Conservation (phyloP, 2,888 invertebrate species). For the Hedychridium roseum region DNA sequence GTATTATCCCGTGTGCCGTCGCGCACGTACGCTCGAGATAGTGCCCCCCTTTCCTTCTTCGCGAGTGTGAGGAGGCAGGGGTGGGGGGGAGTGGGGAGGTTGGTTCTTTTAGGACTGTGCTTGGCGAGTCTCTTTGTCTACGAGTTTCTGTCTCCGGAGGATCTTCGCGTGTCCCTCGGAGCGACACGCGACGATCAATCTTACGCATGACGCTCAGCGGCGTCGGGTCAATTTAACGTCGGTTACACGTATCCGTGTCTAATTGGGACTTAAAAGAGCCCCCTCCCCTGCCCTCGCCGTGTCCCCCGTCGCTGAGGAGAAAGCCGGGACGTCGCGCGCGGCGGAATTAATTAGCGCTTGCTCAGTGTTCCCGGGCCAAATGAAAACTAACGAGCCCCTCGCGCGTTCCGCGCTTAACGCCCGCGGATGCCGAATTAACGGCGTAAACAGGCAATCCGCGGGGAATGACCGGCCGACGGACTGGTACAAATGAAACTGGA, state of each 20-base stretch:
- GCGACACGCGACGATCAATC: slow-evolving; percentile 36
- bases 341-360: slow-evolving; percentile 39
- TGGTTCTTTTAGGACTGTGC: slow-evolving; percentile 33
- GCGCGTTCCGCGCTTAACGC: slow-evolving; percentile 1
- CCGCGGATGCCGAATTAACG: slow-evolving; percentile 24
- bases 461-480: too few relatives aligned
- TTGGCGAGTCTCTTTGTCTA: too few relatives aligned
- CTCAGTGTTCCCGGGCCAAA: slow-evolving; percentile 16
- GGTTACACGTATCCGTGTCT: slow-evolving; percentile 39
- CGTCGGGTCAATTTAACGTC: slow-evolving; percentile 39
- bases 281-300: too few relatives aligned
- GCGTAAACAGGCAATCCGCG: slow-evolving; percentile 17
- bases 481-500: too few relatives aligned
- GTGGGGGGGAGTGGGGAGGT: slow-evolving; percentile 3
- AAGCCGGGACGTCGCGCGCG: slow-evolving; percentile 21
- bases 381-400: slow-evolving; percentile 25
- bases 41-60: neutral
- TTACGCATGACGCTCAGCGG: slow-evolving; percentile 37
- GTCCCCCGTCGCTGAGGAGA: too few relatives aligned
- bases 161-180: slow-evolving; percentile 2
- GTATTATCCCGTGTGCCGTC: slow-evolving; percentile 21
- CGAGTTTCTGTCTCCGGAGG: too few relatives aligned
- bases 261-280: slow-evolving; percentile 35
- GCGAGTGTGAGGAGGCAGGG: neutral
- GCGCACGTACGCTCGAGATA: slow-evolving; percentile 27